These are phyloP conservation scores for Oxygymnocypris stewartii DNA, from an alignment of 2,113 vertebrate species.

Conservation along the genomic window DNA sequence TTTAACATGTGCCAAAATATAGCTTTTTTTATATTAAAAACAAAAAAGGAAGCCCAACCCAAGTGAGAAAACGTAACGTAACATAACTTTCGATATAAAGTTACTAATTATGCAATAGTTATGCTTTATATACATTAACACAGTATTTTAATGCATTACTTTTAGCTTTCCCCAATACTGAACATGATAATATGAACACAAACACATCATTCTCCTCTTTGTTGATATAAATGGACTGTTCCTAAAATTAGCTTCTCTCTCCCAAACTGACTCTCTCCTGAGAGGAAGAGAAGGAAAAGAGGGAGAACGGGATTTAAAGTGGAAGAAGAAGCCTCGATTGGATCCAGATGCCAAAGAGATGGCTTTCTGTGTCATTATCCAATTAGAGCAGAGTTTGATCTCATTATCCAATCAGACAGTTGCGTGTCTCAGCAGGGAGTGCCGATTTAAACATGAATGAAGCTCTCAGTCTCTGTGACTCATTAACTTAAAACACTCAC, in stretches of 20 bases:
- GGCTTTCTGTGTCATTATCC: constrained; percentile 57
- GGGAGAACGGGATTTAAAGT: not conserved
- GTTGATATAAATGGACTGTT: constrained; percentile 48
- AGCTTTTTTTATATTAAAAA: no score
- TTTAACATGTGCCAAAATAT: no score
- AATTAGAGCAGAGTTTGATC: constrained; percentile 53
- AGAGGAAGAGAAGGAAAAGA: constrained; percentile 41
- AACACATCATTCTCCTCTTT: constrained; percentile 46
- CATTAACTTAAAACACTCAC: constrained; percentile 55
- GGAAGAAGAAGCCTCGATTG: constrained; percentile 61
- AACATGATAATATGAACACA: constrained; percentile 13
- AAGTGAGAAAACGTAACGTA: no score
- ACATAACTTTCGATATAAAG: no score
- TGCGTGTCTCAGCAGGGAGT: constrained; percentile 59
- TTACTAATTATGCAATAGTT: no score
- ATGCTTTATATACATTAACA: no score
- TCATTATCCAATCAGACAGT: constrained; percentile 72
- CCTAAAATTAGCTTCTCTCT: constrained; percentile 52
- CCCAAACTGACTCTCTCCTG: constrained; percentile 55
- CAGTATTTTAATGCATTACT: no score
- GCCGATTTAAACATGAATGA: constrained; percentile 66
- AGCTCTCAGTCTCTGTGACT: not conserved
- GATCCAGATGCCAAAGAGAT: constrained; percentile 72
- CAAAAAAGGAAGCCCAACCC: no score
- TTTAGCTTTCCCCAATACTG: no score